Evolutionary conservation across 2,113 vertebrate genomes (phyloP).

Genomic region (Nanorana parkeri): DNA sequence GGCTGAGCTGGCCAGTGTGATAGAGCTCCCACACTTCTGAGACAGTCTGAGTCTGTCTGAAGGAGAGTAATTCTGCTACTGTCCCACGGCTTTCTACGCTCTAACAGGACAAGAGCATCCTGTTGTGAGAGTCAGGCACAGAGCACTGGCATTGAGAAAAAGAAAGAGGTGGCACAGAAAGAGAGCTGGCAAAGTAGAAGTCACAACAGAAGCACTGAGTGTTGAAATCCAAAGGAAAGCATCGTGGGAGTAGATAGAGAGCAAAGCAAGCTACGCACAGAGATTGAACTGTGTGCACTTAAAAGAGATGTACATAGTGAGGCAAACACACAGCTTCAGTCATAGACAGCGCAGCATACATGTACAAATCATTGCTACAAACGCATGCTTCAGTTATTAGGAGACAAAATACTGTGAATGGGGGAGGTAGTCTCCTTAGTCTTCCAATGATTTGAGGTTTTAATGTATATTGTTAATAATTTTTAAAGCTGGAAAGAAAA

Average conservation of each 20-base stretch:
- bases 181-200: conserved; percentile 5
- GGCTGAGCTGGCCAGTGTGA: conserved; percentile 19
- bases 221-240: background rate
- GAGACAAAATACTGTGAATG: too few relatives aligned
- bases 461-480: too few relatives aligned
- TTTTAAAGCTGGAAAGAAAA: too few relatives aligned
- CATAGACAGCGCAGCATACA: too few relatives aligned
- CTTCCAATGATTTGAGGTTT: too few relatives aligned
- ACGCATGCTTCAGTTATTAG: too few relatives aligned
- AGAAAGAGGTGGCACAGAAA: background rate
- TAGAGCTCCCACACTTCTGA: conserved; percentile 28
- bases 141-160: background rate
- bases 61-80: background rate
- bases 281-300: background rate
- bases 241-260: background rate
- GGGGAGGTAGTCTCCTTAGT: too few relatives aligned
- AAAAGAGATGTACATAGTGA: background rate
- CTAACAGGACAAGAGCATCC: conserved; percentile 31
- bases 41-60: conserved; percentile 14
- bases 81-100: conserved; percentile 30
- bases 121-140: background rate
- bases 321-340: too few relatives aligned
- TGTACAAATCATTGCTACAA: too few relatives aligned
- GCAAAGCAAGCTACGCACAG: background rate
- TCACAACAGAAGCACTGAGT: background rate